These are phyloP conservation scores for Proales similis DNA, from an alignment of 1,140 invertebrate species.

Conservation along the genomic window DNA sequence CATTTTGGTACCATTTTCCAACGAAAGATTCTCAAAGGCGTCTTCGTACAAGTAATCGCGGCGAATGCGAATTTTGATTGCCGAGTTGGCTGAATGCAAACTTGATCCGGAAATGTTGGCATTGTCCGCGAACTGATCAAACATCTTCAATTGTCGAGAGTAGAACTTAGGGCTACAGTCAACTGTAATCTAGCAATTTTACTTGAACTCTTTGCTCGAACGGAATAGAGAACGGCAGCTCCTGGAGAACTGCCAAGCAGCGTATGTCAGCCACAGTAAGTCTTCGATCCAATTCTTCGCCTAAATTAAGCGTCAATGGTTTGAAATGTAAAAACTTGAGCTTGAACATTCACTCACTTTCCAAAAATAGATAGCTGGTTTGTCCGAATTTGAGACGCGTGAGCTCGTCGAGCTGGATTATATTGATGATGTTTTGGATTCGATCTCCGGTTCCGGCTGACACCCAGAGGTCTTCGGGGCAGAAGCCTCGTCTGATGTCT, in stretches of 20 bases:
- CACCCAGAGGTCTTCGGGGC: constrained; percentile 34
- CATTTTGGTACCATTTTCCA: constrained; percentile 65
- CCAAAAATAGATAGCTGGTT: constrained; percentile 9
- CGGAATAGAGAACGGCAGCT: constrained; percentile 84
- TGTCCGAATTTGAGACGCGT: constrained; percentile 12
- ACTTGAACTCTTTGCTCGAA: constrained; percentile 74
- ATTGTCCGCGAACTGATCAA: constrained; percentile 65
- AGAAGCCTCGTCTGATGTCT: constrained; percentile 32
- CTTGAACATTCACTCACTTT: background rate
- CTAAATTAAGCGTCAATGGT: constrained; percentile 41
- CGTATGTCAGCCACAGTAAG: constrained; percentile 78
- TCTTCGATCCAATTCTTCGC: constrained; percentile 66
- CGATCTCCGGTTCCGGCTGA: too few species aligned
- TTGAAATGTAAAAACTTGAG: background rate
- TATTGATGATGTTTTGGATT: too few species aligned
- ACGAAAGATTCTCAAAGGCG: constrained; percentile 83
- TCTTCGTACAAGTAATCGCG: constrained; percentile 92
- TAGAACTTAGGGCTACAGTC: constrained; percentile 12
- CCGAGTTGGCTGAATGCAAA: constrained; percentile 58
- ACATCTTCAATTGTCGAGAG: constrained; percentile 67
- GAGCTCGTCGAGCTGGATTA: too few species aligned
- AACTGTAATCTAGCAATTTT: constrained; percentile 27
- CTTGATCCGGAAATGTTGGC: constrained; percentile 63
- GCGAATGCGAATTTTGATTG: constrained; percentile 71
- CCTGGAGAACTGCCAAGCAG: constrained; percentile 74